phyloP scores from a whole-genome alignment of 2,797 vertebrate species.

The Pseudochirops corinnae region DNA sequence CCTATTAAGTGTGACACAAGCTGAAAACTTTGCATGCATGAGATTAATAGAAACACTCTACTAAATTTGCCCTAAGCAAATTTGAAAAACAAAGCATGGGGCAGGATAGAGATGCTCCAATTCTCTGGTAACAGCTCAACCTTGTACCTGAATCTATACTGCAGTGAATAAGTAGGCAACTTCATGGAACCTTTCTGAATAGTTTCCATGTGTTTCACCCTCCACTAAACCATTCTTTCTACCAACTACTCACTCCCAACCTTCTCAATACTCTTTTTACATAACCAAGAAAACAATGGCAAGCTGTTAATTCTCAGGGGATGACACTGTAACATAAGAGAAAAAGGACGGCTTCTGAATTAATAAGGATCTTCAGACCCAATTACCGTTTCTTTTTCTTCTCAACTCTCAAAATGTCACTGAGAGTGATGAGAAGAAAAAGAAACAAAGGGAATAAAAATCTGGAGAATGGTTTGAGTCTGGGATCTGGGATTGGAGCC shows the following conservation, averaged over 20 bases:
- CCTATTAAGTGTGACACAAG: no score
- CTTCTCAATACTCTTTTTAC: not conserved
- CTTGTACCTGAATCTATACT: not conserved
- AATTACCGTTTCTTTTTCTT: not conserved
- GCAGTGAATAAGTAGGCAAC: not conserved
- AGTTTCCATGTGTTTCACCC: not conserved
- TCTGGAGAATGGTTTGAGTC: not conserved
- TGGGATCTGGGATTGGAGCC: not conserved
- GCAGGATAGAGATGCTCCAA: not conserved
- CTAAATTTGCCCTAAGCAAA: not conserved
- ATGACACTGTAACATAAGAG: not conserved
- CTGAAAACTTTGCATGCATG: no score
- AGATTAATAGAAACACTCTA: not conserved
- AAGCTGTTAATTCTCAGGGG: not conserved
- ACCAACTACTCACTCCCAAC: not conserved
- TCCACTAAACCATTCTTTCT: not conserved
- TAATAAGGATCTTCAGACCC: not conserved
- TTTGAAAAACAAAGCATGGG: not conserved
- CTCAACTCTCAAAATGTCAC: not conserved
- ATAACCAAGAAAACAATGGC: not conserved
- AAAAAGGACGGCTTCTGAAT: not conserved
- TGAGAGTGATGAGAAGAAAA: not conserved
- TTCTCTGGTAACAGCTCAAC: not conserved
- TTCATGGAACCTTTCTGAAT: not conserved
- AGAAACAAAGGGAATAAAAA: not conserved